Evolutionary conservation across 53 echinoderm and acorn worm species (phyloP).

Genomic region (Luidia sarsii): DNA sequence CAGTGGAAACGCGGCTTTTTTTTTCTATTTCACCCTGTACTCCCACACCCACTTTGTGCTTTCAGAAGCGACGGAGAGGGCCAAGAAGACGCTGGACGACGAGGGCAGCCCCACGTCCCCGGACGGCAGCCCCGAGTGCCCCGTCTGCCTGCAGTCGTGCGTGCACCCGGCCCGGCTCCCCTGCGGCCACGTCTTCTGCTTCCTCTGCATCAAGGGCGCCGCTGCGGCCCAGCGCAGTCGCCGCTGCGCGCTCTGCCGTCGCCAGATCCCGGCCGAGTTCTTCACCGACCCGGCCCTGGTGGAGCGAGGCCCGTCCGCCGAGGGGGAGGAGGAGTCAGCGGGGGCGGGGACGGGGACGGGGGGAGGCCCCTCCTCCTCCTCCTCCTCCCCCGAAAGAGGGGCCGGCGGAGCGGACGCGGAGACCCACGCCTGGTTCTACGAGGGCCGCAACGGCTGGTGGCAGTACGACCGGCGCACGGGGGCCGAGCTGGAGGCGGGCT

Average conservation of each 20-base stretch:
- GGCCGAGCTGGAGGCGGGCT: slow-evolving; percentile 83
- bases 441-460: slow-evolving; percentile 99
- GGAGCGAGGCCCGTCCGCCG: slow-evolving; percentile 23
- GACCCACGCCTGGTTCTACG: slow-evolving; percentile 91
- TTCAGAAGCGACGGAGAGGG: no score
- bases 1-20: no score
- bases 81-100: no score
- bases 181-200: slow-evolving; percentile 95
- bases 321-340: slow-evolving; percentile 49
- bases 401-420: slow-evolving; percentile 43
- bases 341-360: no score
- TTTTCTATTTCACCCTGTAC: no score
- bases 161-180: slow-evolving; percentile 90
- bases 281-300: slow-evolving; percentile 75
- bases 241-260: slow-evolving; percentile 92
- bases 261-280: slow-evolving; percentile 80
- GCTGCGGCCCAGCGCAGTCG: slow-evolving; percentile 88
- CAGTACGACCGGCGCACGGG: slow-evolving; percentile 94
- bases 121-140: slow-evolving; percentile 71
- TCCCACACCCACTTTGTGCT: no score
- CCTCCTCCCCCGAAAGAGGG: slow-evolving; percentile 66
- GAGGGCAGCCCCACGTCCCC: no score
- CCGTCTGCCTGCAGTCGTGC: slow-evolving; percentile 92
- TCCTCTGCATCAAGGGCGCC: slow-evolving; percentile 95
- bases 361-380: slow-evolving; percentile 80